A percentile compares a stretch with the other conserved stretches of the same genome.
phyloP scores from a whole-genome alignment of 2,888 invertebrate species.

The Ormyrus nitidulus region DNA sequence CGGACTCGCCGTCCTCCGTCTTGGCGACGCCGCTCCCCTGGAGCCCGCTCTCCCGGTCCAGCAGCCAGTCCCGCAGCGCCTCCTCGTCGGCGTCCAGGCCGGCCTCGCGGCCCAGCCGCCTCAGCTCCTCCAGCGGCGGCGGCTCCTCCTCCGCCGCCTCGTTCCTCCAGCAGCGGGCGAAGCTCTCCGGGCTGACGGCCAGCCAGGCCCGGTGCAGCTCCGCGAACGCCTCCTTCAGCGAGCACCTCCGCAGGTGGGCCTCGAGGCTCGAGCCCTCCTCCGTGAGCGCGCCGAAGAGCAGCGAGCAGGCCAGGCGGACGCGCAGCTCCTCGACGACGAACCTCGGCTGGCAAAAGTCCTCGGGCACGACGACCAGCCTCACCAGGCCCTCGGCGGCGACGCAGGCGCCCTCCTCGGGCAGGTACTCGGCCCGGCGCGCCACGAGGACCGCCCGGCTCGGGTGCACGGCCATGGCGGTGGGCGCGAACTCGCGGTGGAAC shows the following conservation, averaged over 20 bases:
- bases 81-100: slow-evolving; percentile 66
- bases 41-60: slow-evolving; percentile 66
- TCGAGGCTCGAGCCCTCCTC: slow-evolving; percentile 38
- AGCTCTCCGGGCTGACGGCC: slow-evolving; percentile 73
- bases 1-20: slow-evolving; percentile 58
- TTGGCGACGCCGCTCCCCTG: slow-evolving; percentile 61
- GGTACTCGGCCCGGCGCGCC: slow-evolving; percentile 71
- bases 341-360: slow-evolving; percentile 63
- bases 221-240: slow-evolving; percentile 75
- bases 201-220: slow-evolving; percentile 76
- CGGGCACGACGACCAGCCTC: slow-evolving; percentile 67
- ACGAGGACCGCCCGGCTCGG: slow-evolving; percentile 73
- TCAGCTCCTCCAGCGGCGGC: slow-evolving; percentile 18
- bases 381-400: slow-evolving; percentile 73
- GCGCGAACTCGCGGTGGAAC: slow-evolving; percentile 76
- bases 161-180: slow-evolving; percentile 71
- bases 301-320: slow-evolving; percentile 69
- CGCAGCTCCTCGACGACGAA: slow-evolving; percentile 73
- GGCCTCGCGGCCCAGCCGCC: slow-evolving; percentile 54
- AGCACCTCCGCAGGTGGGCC: slow-evolving; percentile 65
- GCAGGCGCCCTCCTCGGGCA: slow-evolving; percentile 71
- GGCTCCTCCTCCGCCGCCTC: slow-evolving; percentile 57
- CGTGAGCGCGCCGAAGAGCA: slow-evolving; percentile 61
- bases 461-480: slow-evolving; percentile 75
- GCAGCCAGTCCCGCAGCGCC: slow-evolving; percentile 66